These are phyloP conservation scores for Lepus europaeus DNA, from an alignment of 2,113 vertebrate species.

Conservation along the genomic window DNA sequence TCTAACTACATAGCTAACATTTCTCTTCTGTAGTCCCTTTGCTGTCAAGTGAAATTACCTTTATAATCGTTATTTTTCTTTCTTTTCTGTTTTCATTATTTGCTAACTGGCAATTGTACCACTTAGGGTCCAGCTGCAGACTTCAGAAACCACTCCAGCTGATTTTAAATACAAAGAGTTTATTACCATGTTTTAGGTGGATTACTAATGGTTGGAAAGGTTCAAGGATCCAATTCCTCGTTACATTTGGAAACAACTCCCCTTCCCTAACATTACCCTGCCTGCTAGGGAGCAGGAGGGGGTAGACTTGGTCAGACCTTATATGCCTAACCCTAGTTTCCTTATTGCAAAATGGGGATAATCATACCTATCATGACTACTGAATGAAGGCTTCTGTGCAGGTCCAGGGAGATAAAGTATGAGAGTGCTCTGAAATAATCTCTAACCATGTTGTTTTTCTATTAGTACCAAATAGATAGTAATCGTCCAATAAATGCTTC, in stretches of 20 bases:
- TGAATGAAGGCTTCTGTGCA: neutral
- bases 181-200: neutral
- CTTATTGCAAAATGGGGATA: neutral
- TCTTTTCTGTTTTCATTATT: neutral
- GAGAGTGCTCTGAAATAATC: neutral
- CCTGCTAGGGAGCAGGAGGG: neutral
- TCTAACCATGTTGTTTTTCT: neutral
- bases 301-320: neutral
- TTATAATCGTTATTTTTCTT: neutral
- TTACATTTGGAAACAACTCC: neutral
- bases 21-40: neutral
- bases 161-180: neutral
- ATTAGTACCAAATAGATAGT: neutral
- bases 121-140: neutral
- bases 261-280: neutral
- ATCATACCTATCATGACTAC: neutral
- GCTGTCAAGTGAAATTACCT: neutral
- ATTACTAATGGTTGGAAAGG: neutral
- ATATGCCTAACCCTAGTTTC: neutral
- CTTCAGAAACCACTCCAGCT: neutral
- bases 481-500: neutral
- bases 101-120: neutral
- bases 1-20: neutral
- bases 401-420: neutral
- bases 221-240: neutral